Evolutionary conservation across 2,888 invertebrate species (phyloP), one percentile per base, ranked within the genome.

Genomic region (Rosalia funebris): DNA sequence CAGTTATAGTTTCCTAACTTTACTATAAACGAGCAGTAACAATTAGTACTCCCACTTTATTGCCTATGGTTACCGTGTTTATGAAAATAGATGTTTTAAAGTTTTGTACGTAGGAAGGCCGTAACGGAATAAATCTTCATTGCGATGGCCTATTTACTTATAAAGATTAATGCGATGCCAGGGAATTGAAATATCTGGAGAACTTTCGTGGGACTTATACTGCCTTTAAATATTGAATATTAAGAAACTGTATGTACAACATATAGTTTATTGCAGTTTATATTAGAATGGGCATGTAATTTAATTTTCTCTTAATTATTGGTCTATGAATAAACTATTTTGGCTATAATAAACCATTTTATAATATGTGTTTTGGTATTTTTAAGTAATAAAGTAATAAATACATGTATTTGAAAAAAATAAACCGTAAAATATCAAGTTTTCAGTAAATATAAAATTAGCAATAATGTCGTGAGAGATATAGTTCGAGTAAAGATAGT

Each of bases 11-110:
- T 70, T 62, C 53, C 62, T 62, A 71, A 71, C 66, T 70, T 68
- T 45, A 54, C 65, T 57, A 66, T 69, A 69, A 71, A 60, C 67
- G 69, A 57, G 67, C 62, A 66, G 68, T 69, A 69, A 72, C 72
- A 71, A 72, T 72, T 72, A 72, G 69, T 63, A 60, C 58, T 64
- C 63, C 61, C 66, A 65, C 61, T 70, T 69, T 70, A 68, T 69
- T 68, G 68, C 57, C 53, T 50, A 31, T 54, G 55, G 59, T 54
- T 42, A 63, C 44, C 39, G 59, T 69, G 65, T 69, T 65, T 67
- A 71, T 68, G 68, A 72, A 71, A 72, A 73, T 71, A 57, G 67
- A 73, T 72, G 73, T 69, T 70, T 70, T 66, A 69, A 72, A 71
- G 69, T 72, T 68, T 54, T 52, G 36, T 20, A 19, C 37, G 52